Evolutionary conservation across 2,113 vertebrate species (phyloP).

Genomic region (Gorsachius goisagi): DNA sequence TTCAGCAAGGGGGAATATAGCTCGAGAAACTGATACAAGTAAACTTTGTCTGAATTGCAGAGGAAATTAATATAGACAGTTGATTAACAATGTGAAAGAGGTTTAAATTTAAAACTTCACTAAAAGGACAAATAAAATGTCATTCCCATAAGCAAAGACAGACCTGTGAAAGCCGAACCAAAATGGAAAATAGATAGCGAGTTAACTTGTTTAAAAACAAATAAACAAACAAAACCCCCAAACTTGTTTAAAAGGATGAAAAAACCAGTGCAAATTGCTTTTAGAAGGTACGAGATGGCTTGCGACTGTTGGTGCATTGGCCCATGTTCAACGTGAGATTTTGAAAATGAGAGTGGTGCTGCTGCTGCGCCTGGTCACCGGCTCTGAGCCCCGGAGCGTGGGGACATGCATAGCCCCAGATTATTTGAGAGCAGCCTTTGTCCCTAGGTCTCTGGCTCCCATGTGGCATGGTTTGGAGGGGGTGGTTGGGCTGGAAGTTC

Average conservation of each 20-base stretch:
- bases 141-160: not conserved
- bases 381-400: not conserved
- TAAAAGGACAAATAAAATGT: not conserved
- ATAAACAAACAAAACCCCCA: not conserved
- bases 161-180: not conserved
- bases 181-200: not conserved
- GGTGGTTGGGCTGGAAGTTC: not conserved
- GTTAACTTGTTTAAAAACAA: not conserved
- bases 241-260: not conserved
- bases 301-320: not conserved
- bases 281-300: rapidly evolving
- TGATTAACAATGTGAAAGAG: slow-evolving; percentile 28
- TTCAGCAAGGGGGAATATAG: slow-evolving; percentile 2
- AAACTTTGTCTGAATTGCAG: not conserved
- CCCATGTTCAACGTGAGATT: not conserved
- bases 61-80: slow-evolving; percentile 38
- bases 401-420: not conserved
- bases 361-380: not conserved
- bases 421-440: not conserved
- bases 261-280: not conserved
- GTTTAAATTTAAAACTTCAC: not conserved
- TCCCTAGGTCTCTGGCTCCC: not conserved
- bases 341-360: not conserved
- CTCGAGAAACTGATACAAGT: not conserved
- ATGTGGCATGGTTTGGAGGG: not conserved